Evolutionary conservation across 2,797 vertebrate species (phyloP), one percentile per base, ranked within the genome.

Genomic region (Lutjanus campechanus): DNA sequence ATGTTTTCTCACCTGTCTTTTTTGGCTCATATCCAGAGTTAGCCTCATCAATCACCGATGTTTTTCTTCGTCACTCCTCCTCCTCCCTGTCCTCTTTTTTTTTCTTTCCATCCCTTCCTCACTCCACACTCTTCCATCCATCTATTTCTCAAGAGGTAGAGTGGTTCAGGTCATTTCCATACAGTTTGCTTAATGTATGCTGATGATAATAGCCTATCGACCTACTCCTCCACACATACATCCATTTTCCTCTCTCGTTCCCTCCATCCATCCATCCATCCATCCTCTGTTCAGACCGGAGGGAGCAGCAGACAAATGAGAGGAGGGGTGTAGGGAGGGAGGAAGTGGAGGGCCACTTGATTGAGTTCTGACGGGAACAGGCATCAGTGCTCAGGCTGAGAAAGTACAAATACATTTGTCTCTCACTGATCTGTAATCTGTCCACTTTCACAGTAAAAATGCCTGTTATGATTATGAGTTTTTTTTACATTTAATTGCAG

Each of bases 161-260:
- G 83, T 90, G 85, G 77, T 85, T 88, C 81, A 70, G 75, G 83
- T 88, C 73, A 88, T 94, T 93, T 93, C 83, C 85, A 92, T 92
- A 79, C 81, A 85, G 76, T 88, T 85, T 90, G 83, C 77, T 77
- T 89, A 90, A 93, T 92, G 88, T 91, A 89, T 92, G 89, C 88
- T 88, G 88, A 91, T 89, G 85, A 91, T 94, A 91, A 93, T 89
- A 87, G 87, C 86, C 85, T 87, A 91, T 93, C 85, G 87, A 92
- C 90, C 83, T 64, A 81, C 90, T 91, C 86, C 90, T 89, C 82
- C 84, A 71, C 80, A 85, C 80, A 79, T 74, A 68, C 82, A 75
- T 88, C 75, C 73, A 83, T 91, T 90, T 89, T 84, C 67, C 65
- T 73, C 81, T 54, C 59, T 70, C 58, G 1, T 20, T 84, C 53